phyloP scores from a whole-genome alignment of 2,888 invertebrate species.

The Anoplius nigerrimus region DNA sequence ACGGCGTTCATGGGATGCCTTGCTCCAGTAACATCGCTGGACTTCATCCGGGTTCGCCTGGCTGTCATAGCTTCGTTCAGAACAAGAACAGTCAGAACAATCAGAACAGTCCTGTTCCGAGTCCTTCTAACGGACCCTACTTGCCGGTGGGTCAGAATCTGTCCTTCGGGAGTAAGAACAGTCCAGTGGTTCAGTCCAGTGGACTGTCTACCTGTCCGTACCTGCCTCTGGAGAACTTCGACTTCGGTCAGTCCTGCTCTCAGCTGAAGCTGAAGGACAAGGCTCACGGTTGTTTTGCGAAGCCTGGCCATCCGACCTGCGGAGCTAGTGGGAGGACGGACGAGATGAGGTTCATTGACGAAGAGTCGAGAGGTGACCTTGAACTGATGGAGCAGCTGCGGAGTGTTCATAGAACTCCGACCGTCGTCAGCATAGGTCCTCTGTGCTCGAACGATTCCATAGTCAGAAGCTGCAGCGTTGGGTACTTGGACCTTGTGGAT shows the following conservation, averaged over 20 bases:
- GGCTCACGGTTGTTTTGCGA: conserved; percentile 53
- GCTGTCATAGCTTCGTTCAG: conserved; percentile 56
- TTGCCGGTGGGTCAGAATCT: conserved; percentile 19
- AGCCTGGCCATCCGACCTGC: conserved; percentile 44
- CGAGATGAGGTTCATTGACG: conserved; percentile 84
- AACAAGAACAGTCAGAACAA: conserved; percentile 61
- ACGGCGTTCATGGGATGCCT: conserved; percentile 49
- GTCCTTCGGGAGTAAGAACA: conserved; percentile 43
- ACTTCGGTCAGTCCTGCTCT: conserved; percentile 22
- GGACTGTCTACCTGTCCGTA: conserved; percentile 8
- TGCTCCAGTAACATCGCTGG: conserved; percentile 38
- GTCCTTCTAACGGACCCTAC: conserved; percentile 18
- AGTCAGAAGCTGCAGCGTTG: conserved; percentile 91
- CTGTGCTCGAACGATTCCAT: conserved; percentile 81
- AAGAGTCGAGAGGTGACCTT: conserved; percentile 75
- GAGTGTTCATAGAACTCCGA: conserved; percentile 75
- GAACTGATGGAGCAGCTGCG: conserved; percentile 48
- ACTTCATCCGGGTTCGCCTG: conserved; percentile 29
- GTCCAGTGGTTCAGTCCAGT: conserved; percentile 45
- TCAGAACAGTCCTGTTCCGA: conserved; percentile 42
- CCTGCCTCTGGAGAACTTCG: too few relatives aligned
- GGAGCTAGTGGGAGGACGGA: conserved; percentile 74
- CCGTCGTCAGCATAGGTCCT: conserved; percentile 82
- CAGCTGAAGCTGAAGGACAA: conserved; percentile 63
- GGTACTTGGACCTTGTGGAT: conserved; percentile 90